Evolutionary conservation across 2,797 vertebrate species (phyloP).

Genomic region (Morelia viridis): DNA sequence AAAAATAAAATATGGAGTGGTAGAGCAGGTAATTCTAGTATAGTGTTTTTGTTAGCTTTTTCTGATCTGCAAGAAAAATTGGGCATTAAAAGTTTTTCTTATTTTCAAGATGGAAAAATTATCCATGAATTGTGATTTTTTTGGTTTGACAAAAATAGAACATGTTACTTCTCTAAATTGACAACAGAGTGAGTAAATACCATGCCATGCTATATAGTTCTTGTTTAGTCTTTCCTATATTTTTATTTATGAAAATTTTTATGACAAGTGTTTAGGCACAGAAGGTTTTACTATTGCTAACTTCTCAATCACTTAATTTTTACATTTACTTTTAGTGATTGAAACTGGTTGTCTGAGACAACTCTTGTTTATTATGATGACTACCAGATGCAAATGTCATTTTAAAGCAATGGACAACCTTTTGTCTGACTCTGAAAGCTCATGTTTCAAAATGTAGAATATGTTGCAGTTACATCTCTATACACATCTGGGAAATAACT

Average conservation of each 20-base stretch:
- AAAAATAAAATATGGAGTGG: neutral
- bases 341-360: conserved; percentile 68
- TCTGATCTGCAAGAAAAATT: conserved; percentile 26
- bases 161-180: conserved; percentile 43
- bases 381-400: conserved; percentile 75
- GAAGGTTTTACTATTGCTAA: conserved; percentile 62
- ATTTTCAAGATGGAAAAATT: conserved; percentile 44
- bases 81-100: conserved; percentile 19
- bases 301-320: conserved; percentile 59
- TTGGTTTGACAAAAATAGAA: conserved; percentile 38
- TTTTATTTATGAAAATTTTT: neutral
- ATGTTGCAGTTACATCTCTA: neutral
- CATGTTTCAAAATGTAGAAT: neutral
- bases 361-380: conserved; percentile 67
- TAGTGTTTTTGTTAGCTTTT: conserved; percentile 50
- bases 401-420: conserved; percentile 54
- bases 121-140: conserved; percentile 40
- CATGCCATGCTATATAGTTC: neutral
- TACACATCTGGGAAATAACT: neutral
- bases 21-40: conserved; percentile 1
- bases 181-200: conserved; percentile 45
- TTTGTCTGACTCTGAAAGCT: conserved; percentile 55
- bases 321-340: conserved; percentile 78
- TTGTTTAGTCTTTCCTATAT: conserved; percentile 11
- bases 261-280: conserved; percentile 67